Evolutionary conservation across 2,797 vertebrate species (phyloP).

Genomic region (Gallinago stenura): DNA sequence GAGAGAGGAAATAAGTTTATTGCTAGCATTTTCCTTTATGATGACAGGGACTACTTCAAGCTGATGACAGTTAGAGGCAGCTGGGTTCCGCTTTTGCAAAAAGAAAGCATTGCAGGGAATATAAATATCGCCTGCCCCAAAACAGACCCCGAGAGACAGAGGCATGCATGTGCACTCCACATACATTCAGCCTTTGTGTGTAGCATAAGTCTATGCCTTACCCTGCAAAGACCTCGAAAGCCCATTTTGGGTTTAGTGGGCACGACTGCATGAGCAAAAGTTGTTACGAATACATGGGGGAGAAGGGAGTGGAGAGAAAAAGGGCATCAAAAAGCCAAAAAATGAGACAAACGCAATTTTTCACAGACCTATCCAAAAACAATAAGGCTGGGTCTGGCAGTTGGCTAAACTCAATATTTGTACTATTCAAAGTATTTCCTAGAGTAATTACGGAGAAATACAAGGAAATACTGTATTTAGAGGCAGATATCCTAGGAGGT

Average conservation of each 20-base stretch:
- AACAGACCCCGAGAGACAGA: background rate
- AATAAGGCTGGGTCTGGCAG: constrained; percentile 17
- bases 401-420: constrained; percentile 65
- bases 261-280: background rate
- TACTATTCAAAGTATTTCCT: constrained; percentile 63
- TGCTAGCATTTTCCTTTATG: background rate
- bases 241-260: background rate
- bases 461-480: constrained; percentile 20
- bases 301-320: background rate
- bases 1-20: background rate
- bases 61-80: background rate
- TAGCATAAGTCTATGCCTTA: accelerated
- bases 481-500: constrained; percentile 4
- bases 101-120: background rate
- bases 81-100: background rate
- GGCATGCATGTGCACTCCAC: accelerated
- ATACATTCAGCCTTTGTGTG: background rate
- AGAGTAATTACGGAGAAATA: constrained; percentile 18
- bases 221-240: background rate
- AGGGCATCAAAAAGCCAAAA: background rate
- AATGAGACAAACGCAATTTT: background rate
- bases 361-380: background rate
- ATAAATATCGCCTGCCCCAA: background rate
- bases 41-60: background rate
- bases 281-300: accelerated